Evolutionary conservation across 2,113 vertebrate genomes (phyloP).

Genomic region (Martes martes): DNA sequence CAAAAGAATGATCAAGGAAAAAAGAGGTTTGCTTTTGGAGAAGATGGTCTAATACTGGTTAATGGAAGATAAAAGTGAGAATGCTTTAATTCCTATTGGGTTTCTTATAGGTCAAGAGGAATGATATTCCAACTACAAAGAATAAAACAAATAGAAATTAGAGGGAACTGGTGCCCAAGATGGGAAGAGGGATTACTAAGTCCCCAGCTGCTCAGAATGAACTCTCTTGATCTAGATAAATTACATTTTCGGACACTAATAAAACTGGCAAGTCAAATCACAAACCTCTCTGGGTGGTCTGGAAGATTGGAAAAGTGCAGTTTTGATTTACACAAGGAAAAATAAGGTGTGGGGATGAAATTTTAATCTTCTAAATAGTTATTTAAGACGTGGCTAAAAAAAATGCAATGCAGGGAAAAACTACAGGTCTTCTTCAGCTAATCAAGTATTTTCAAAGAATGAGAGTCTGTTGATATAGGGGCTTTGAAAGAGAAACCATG

Average conservation of each 20-base stretch:
- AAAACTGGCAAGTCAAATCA: conserved; percentile 32
- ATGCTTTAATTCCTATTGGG: neutral
- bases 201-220: conserved; percentile 37
- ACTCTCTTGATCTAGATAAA: conserved; percentile 47
- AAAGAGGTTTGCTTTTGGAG: neutral
- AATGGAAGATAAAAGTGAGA: neutral
- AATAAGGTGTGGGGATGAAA: neutral
- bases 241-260: conserved; percentile 40
- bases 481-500: neutral
- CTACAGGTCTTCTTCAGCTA: neutral
- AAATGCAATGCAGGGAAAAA: neutral
- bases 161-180: neutral
- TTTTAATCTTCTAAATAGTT: conserved; percentile 31
- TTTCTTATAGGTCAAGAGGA: conserved; percentile 50
- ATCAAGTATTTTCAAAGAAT: conserved; percentile 3
- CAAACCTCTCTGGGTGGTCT: neutral
- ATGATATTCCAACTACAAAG: neutral
- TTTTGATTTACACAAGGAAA: conserved; percentile 28
- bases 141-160: conserved; percentile 38
- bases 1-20: neutral
- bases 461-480: neutral
- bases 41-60: neutral
- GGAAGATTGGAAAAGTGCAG: neutral
- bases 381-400: conserved; percentile 24
- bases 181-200: conserved; percentile 21